Conservation (phyloP, 2,113 vertebrate species). For the human (Homo sapiens) region GRCh38 chr20:23107001-23107500, state of each 20-base stretch:
- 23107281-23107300: background rate
- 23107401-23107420: background rate
- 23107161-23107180: no score
- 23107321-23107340: background rate
- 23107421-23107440: background rate
- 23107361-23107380: background rate
- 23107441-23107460: background rate
- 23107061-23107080: background rate
- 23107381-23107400: background rate
- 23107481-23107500: fast-evolving
- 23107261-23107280: background rate
- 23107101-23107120: background rate
- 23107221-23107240: background rate
- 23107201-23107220: background rate
- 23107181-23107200: background rate
- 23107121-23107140: background rate
- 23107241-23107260: background rate
- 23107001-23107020: background rate
- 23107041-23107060: background rate
- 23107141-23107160: background rate
- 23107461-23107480: background rate
- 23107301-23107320: background rate
- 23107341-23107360: background rate
- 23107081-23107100: background rate
- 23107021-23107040: background rate